Percentiles rank a stretch among this genome's conserved stretches.
phyloP scores from a whole-genome alignment of 2,797 vertebrate genomes.

The Ciconia nigra region DNA sequence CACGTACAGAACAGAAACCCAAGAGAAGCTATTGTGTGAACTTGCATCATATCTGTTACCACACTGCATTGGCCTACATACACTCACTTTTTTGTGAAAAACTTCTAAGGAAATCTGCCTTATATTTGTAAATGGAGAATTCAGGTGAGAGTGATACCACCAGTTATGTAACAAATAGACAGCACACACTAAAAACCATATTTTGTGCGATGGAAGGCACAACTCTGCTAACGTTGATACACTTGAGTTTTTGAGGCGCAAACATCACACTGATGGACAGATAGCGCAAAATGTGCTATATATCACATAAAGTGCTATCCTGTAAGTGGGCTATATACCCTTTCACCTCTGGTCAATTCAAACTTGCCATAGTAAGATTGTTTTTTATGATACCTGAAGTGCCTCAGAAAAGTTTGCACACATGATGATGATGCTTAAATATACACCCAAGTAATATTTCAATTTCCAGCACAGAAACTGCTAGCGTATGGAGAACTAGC shows the following conservation, averaged over 20 bases:
- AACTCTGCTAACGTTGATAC: rapidly evolving
- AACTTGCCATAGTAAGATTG: background rate
- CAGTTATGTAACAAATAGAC: background rate
- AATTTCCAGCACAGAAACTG: background rate
- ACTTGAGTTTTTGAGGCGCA: background rate
- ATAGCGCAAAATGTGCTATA: rapidly evolving
- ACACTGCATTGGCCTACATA: background rate
- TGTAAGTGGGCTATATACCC: background rate
- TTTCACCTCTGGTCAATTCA: background rate
- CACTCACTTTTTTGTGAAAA: background rate
- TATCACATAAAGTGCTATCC: rapidly evolving
- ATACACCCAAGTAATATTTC: background rate
- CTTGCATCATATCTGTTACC: background rate
- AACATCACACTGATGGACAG: background rate
- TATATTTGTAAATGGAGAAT: background rate
- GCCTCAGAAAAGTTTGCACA: background rate
- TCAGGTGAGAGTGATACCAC: background rate
- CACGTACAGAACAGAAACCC: background rate
- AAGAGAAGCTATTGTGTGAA: background rate
- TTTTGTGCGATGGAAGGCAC: rapidly evolving
- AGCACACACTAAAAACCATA: background rate
- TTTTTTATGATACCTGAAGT: background rate
- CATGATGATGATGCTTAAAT: background rate
- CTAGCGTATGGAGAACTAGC: background rate
- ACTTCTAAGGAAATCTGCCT: background rate